phyloP scores from a whole-genome alignment of 2,797 vertebrate genomes.

The Netta rufina region DNA sequence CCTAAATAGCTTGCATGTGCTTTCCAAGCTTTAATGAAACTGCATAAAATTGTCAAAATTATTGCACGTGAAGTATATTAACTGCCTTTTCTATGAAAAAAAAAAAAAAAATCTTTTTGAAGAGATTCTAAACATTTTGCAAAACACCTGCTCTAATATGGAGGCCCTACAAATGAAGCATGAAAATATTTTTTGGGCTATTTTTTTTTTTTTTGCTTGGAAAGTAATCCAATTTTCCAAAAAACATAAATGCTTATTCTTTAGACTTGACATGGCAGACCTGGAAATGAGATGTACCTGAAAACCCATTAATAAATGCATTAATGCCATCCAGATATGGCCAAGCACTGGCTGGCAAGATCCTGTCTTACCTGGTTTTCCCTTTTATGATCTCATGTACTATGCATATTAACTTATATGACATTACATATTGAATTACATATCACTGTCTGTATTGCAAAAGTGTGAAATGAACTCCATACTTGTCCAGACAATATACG shows the following conservation, averaged over 20 bases:
- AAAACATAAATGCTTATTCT: neutral
- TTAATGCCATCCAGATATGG: neutral
- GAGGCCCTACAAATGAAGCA: neutral
- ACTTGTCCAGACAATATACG: neutral
- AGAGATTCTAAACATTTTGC: neutral
- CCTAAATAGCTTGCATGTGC: neutral
- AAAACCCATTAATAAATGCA: neutral
- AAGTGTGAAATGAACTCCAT: neutral
- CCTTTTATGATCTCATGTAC: neutral
- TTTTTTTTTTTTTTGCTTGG: neutral
- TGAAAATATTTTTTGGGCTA: neutral
- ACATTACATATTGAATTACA: neutral
- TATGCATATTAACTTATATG: neutral
- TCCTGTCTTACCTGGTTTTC: neutral
- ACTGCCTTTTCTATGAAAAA: neutral
- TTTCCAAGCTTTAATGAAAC: neutral
- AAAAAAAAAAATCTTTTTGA: neutral
- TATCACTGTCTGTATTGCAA: neutral
- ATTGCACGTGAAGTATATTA: neutral
- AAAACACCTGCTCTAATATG: neutral
- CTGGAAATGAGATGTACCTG: neutral
- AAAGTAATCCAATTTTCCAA: neutral
- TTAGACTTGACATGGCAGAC: neutral
- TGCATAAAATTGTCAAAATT: neutral
- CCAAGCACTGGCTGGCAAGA: neutral